Percentiles rank a stretch among this genome's conserved stretches.
These are phyloP conservation scores for Choloepus hoffmanni DNA, from an alignment of 2,113 vertebrate genomes.

Conservation along the genomic window DNA sequence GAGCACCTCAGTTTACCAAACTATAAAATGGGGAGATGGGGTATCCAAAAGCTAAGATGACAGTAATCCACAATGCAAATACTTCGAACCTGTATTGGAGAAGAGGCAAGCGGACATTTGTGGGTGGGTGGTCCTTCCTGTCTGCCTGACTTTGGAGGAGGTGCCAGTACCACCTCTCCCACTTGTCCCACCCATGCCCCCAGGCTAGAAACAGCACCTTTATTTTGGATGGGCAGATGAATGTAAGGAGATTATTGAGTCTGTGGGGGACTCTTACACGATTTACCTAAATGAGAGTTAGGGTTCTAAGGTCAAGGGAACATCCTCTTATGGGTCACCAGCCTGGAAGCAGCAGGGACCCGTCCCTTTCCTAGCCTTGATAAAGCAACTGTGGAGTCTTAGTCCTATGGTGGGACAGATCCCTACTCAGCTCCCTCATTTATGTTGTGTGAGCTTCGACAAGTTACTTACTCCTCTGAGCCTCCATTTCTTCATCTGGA, in stretches of 20 bases:
- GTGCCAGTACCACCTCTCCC: background rate
- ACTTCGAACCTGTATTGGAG: background rate
- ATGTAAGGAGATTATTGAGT: too few species aligned
- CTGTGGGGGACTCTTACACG: background rate
- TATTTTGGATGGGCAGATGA: fast-evolving
- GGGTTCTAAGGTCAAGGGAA: background rate
- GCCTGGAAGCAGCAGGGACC: background rate
- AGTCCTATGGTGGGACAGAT: background rate
- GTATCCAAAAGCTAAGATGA: background rate
- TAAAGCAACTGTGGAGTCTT: background rate
- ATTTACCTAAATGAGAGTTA: background rate
- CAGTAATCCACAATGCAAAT: background rate
- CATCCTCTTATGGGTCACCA: background rate
- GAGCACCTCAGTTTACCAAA: background rate
- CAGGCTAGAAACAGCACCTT: background rate
- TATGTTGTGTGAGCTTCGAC: background rate
- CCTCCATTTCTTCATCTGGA: constrained; percentile 38
- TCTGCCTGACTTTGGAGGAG: background rate
- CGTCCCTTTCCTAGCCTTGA: background rate
- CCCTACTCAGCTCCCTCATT: background rate
- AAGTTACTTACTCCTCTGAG: background rate
- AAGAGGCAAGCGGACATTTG: background rate
- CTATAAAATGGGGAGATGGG: background rate
- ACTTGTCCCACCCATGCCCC: fast-evolving
- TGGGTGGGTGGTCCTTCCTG: background rate